Evolutionary conservation across 2,888 invertebrate genomes (phyloP).

Genomic region (Xanthia icteritia): DNA sequence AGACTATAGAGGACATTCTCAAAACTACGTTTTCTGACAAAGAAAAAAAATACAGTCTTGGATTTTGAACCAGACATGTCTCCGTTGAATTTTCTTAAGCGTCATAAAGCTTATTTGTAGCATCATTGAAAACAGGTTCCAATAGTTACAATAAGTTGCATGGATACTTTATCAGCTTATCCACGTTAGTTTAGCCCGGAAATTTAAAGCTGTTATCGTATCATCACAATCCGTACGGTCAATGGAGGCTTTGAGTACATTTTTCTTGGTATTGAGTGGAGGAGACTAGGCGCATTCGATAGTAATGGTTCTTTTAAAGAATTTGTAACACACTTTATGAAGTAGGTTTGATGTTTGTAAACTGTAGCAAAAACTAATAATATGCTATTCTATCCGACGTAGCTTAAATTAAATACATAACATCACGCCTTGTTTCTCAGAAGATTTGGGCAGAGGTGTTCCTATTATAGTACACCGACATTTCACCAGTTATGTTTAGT

Average conservation of each 20-base stretch:
- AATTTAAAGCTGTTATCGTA: slow-evolving; percentile 74
- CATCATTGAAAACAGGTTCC: background rate
- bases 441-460: background rate
- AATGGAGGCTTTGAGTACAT: slow-evolving; percentile 73
- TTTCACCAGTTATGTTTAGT: background rate
- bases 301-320: background rate
- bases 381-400: background rate
- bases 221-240: slow-evolving; percentile 77
- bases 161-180: slow-evolving; percentile 41
- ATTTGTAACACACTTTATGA: background rate
- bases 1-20: slow-evolving; percentile 75
- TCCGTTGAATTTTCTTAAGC: background rate
- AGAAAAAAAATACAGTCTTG: background rate
- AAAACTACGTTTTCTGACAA: too few relatives aligned
- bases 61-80: background rate
- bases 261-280: slow-evolving; percentile 68
- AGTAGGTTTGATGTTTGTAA: background rate
- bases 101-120: background rate
- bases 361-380: background rate
- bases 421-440: background rate
- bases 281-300: slow-evolving; percentile 55
- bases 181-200: slow-evolving; percentile 69
- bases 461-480: background rate
- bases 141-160: background rate
- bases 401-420: background rate